Conservation (phyloP, 2,888 invertebrate genomes). For the Lithophane socia region DNA sequence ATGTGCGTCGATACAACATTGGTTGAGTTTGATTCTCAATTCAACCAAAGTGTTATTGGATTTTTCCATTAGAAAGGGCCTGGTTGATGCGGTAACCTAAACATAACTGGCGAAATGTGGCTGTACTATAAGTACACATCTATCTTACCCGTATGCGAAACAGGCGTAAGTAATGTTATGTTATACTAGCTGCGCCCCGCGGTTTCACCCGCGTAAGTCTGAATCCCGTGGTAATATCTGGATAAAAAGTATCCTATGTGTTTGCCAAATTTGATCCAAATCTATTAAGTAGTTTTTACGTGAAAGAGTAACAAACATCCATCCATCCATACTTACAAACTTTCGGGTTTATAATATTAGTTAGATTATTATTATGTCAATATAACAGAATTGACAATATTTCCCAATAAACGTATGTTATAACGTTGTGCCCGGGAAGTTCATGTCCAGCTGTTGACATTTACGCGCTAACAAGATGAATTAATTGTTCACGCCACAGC, state of each 20-base stretch:
- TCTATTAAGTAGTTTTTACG: too few relatives aligned
- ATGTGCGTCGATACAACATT: neutral
- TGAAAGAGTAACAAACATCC: too few relatives aligned
- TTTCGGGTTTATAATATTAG: too few relatives aligned
- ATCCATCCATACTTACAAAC: too few relatives aligned
- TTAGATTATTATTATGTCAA: too few relatives aligned
- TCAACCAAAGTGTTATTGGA: too few relatives aligned
- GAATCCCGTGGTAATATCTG: too few relatives aligned
- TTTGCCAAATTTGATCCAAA: too few relatives aligned
- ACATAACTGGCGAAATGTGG: neutral
- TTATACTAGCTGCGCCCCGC: too few relatives aligned
- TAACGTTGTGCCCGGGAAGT: neutral
- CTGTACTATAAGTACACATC: neutral
- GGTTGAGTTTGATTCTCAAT: neutral
- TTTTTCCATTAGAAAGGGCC: neutral
- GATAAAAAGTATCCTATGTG: too few relatives aligned
- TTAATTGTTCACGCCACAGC: neutral
- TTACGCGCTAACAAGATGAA: neutral
- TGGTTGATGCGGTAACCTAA: neutral
- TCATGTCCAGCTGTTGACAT: neutral
- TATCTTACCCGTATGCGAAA: neutral
- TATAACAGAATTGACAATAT: neutral
- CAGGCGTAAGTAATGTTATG: too few relatives aligned
- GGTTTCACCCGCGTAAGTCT: too few relatives aligned
- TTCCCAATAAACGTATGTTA: neutral